Percentiles rank a stretch among this genome's conserved stretches.
These are phyloP conservation scores for Bujurquina vittata DNA, from an alignment of 2,113 vertebrate species.

Conservation along the genomic window DNA sequence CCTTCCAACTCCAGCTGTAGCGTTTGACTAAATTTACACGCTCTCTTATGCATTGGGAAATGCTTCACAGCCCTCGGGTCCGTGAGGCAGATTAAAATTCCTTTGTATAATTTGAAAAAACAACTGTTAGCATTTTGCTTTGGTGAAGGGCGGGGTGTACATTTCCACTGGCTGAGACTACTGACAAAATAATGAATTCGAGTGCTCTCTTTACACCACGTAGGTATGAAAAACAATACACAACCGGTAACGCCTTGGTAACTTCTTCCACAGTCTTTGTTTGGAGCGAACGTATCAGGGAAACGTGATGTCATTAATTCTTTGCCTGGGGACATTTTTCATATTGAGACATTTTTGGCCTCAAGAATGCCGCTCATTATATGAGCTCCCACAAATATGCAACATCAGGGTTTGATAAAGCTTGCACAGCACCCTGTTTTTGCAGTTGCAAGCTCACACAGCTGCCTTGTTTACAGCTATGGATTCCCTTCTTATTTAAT, in stretches of 20 bases:
- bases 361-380: constrained; percentile 29
- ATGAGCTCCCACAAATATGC: constrained; percentile 49
- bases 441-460: neutral
- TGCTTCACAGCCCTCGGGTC: constrained; percentile 14
- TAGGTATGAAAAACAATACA: neutral
- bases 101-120: constrained; percentile 39
- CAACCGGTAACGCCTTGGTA: neutral
- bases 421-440: constrained; percentile 2
- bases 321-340: constrained; percentile 39
- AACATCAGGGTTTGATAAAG: constrained; percentile 30
- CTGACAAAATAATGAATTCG: constrained; percentile 9
- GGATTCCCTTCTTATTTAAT: neutral
- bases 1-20: neutral
- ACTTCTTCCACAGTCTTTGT: constrained; percentile 7
- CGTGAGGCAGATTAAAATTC: constrained; percentile 47
- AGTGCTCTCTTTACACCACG: neutral
- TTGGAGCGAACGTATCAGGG: neutral
- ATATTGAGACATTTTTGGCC: constrained; percentile 28
- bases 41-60: neutral
- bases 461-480: neutral
- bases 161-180: constrained; percentile 11
- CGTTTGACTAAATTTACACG: neutral
- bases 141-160: constrained; percentile 5
- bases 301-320: constrained; percentile 41
- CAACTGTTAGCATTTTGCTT: constrained; percentile 8